Evolutionary conservation across 2,797 vertebrate species (phyloP), one percentile per base, ranked within the genome.

Genomic region (Leuciscus waleckii): DNA sequence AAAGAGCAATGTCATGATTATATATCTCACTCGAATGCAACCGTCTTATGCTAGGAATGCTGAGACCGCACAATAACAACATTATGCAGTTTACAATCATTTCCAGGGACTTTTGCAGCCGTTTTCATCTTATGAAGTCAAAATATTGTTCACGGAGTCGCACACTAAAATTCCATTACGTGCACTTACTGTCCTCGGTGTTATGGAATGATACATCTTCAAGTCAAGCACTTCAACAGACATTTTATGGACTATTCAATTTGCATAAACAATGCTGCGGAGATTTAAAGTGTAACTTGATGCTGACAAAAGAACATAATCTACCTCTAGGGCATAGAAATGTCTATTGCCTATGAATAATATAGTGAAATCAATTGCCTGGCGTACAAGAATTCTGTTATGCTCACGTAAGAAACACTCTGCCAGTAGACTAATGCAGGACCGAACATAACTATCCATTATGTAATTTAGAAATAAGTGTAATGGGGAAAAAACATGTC

Each of bases 1-100:
- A 91, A 90, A 88, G 90, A 86, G 88, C 80, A 69, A 91, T 87
- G 81, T 79, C 79, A 87, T 87, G 89, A 86, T 71, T 83, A 82
- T 56, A 82, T 76, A 82, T 32, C 5, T 65, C 43, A 26, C 61
- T 56, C 35, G 8, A 69, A 84, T 78, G 56, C 83, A 84, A 85
- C 41, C 74, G 84, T 76, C 61, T 81, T 61, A 35, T 26, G 74
- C 63, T 54, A 65, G 21, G 58, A 85, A 71, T 37, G 43, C 83
- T 87, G 83, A 89, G 43, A 37, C 56, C 58, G 79, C 82, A 81
- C 56, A 63, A 78, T 84, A 13, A 70, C 11, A 43, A 26, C 58
- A 75, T 75, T 37, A 23, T 61, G n/a, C 14, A 11, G 21, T 51
- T 17, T 49, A 49, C 29, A 41, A 76, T n/a, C 19, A 76, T 76